Percentiles rank a stretch among this genome's conserved stretches.
phyloP scores from a whole-genome alignment of 2,113 vertebrate species.

The Epinephelus moara region DNA sequence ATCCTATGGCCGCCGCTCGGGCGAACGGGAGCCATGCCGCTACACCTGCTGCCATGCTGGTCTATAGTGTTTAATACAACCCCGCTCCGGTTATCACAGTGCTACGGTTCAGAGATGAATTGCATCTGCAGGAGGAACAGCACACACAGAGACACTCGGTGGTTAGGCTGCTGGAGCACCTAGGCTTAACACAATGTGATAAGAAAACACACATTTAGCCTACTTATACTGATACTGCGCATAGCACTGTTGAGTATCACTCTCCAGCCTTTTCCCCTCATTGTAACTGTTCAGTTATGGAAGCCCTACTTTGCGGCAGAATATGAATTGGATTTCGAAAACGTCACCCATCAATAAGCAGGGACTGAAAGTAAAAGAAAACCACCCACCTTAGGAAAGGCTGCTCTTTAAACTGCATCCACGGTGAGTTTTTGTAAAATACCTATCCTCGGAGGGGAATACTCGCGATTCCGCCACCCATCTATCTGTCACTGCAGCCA shows the following conservation, averaged over 20 bases:
- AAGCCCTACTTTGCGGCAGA: constrained; percentile 78
- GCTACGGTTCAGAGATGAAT: constrained; percentile 73
- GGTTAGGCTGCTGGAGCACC: constrained; percentile 36
- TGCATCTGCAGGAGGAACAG: constrained; percentile 77
- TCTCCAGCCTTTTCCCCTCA: constrained; percentile 48
- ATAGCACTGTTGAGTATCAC: constrained; percentile 58
- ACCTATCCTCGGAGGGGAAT: constrained; percentile 60
- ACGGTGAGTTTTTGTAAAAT: constrained; percentile 48
- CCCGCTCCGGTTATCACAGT: constrained; percentile 74
- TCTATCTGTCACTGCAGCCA: constrained; percentile 72
- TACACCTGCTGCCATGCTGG: constrained; percentile 96
- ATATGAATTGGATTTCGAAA: constrained; percentile 58
- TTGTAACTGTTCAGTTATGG: constrained; percentile 58
- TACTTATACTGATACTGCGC: constrained; percentile 60
- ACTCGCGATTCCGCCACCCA: constrained; percentile 72
- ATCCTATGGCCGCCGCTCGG: constrained; percentile 97
- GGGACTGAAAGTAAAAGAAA: constrained; percentile 38
- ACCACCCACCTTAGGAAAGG: constrained; percentile 71
- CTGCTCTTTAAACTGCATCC: constrained; percentile 72
- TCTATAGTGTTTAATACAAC: constrained; percentile 69
- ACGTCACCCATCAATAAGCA: constrained; percentile 44
- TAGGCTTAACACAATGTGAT: constrained; percentile 37
- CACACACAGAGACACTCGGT: constrained; percentile 58
- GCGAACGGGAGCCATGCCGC: constrained; percentile 99
- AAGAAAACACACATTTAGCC: constrained; percentile 55